These are phyloP conservation scores for Rousettus madagascariensis DNA, from an alignment of 2,797 vertebrate species.

Conservation along the genomic window DNA sequence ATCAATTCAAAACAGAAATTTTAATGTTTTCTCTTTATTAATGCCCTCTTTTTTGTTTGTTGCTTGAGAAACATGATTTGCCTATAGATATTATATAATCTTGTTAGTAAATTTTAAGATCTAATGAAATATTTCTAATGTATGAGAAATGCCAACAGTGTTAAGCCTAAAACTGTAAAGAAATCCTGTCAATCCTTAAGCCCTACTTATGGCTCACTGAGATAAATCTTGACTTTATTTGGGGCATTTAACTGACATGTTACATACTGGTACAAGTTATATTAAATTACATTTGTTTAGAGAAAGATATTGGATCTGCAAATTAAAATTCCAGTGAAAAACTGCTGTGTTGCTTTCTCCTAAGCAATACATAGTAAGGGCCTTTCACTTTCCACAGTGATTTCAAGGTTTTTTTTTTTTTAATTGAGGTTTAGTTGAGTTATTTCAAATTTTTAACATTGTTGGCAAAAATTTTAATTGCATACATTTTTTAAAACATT, in stretches of 20 bases:
- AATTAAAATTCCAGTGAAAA: conserved; percentile 57
- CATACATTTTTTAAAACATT: conserved; percentile 11
- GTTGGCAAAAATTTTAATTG: conserved; percentile 49
- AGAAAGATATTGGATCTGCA: conserved; percentile 34
- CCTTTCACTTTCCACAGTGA: conserved; percentile 4
- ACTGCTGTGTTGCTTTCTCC: conserved; percentile 6
- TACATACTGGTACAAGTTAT: not conserved
- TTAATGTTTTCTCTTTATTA: conserved; percentile 16
- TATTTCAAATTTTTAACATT: conserved; percentile 43
- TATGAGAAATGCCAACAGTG: not conserved
- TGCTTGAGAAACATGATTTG: not conserved
- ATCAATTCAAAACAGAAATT: conserved; percentile 15
- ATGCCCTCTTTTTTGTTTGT: not conserved
- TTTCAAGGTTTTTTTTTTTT: conserved; percentile 45
- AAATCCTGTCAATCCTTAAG: not conserved
- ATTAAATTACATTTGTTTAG: not conserved
- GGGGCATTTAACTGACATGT: not conserved
- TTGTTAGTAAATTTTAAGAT: not conserved
- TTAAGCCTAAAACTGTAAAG: not conserved
- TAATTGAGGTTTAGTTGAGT: not conserved
- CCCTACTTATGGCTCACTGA: not conserved
- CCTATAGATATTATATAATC: not conserved
- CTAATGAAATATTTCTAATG: conserved; percentile 7
- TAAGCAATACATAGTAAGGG: not conserved
- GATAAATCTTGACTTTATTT: conserved; percentile 19